Conservation (phyloP, 2,888 invertebrate species). For the Tenodera sinensis region DNA sequence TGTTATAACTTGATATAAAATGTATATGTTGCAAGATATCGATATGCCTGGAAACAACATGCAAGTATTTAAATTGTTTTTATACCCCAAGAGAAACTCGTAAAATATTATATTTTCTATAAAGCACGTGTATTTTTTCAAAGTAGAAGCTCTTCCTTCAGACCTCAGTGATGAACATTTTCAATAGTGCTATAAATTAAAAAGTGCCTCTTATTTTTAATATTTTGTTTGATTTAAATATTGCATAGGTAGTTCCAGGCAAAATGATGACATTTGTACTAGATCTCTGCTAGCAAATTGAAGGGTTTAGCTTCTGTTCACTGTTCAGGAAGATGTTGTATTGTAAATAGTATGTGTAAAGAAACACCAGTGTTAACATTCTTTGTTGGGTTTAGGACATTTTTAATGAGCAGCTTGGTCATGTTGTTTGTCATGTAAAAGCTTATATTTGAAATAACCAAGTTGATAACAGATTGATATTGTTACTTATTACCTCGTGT, state of each 20-base stretch:
- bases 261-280: background rate
- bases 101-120: too few relatives aligned
- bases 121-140: too few relatives aligned
- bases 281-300: background rate
- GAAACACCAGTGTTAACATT: background rate
- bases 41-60: too few relatives aligned
- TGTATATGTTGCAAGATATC: too few relatives aligned
- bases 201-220: background rate
- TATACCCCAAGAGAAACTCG: too few relatives aligned
- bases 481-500: background rate
- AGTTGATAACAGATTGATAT: background rate
- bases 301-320: background rate
- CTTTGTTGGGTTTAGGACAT: background rate
- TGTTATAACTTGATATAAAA: too few relatives aligned
- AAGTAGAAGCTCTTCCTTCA: too few relatives aligned
- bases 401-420: background rate
- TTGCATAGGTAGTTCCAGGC: background rate
- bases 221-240: background rate
- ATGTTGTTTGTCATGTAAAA: background rate
- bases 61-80: too few relatives aligned
- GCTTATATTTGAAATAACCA: background rate
- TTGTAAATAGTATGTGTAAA: background rate
- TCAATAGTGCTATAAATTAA: too few relatives aligned
- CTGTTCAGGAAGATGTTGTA: background rate
- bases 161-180: too few relatives aligned